A percentile compares a stretch with the other conserved stretches of the same genome.
Evolutionary conservation across 2,888 invertebrate species (phyloP).

Genomic region (Parnassius mnemosyne): DNA sequence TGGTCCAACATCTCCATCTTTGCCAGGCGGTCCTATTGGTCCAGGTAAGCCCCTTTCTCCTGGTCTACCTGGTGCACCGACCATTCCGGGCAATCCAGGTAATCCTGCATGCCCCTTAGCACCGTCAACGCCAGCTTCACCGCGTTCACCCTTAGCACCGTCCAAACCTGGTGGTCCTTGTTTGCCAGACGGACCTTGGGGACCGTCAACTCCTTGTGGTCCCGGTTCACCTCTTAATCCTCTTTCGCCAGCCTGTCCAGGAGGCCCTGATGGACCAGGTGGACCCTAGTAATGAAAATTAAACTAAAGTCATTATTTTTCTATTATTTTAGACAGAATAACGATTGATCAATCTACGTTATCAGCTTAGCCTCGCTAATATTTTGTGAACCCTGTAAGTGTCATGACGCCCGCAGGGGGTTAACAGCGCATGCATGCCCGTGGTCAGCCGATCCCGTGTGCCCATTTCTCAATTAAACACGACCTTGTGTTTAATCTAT

Average conservation of each 20-base stretch:
- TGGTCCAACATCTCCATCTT: conserved; percentile 87
- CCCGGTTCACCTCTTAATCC: conserved; percentile 87
- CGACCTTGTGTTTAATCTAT: too few species aligned
- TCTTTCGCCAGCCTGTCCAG: conserved; percentile 86
- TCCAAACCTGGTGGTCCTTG: conserved; percentile 87
- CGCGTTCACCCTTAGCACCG: conserved; percentile 83
- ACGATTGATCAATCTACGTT: neutral
- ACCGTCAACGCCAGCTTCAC: conserved; percentile 85
- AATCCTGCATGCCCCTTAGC: conserved; percentile 91
- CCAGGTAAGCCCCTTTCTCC: conserved; percentile 87
- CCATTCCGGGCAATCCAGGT: conserved; percentile 89
- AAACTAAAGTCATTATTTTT: neutral
- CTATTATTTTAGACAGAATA: too few species aligned
- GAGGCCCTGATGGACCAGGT: conserved; percentile 82
- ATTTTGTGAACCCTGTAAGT: too few species aligned
- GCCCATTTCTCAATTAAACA: too few species aligned
- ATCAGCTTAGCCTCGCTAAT: neutral
- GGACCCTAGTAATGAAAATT: conserved; percentile 76
- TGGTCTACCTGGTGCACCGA: conserved; percentile 83
- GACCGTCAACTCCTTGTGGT: conserved; percentile 87
- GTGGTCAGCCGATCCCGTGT: too few species aligned
- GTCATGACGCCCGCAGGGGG: too few species aligned
- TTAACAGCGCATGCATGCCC: too few species aligned
- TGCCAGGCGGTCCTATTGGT: conserved; percentile 85
- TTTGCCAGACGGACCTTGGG: conserved; percentile 88